phyloP scores from a whole-genome alignment of 2,113 vertebrate genomes.

The Calidris pygmaea region DNA sequence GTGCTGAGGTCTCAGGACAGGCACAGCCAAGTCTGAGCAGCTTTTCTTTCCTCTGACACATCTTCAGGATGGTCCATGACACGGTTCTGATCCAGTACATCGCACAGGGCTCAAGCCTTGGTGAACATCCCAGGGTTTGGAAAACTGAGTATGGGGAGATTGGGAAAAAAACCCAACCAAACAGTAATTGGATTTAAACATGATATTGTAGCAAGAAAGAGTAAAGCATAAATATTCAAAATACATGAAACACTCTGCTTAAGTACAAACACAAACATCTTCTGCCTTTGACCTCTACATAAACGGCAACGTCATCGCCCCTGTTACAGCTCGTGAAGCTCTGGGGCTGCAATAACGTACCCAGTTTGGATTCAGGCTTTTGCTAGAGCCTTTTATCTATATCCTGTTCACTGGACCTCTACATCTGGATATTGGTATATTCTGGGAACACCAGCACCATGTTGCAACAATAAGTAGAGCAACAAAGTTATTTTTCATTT shows the following conservation, averaged over 20 bases:
- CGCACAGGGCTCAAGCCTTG: background rate
- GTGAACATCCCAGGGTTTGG: accelerated
- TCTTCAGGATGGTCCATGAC: accelerated
- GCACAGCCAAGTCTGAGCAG: background rate
- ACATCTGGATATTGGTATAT: background rate
- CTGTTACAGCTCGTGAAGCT: background rate
- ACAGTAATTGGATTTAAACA: background rate
- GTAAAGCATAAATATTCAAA: background rate
- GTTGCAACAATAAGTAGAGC: background rate
- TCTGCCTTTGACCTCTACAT: background rate
- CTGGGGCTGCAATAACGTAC: background rate
- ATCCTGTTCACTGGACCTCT: background rate
- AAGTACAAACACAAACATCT: background rate
- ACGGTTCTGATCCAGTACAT: background rate
- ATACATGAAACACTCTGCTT: background rate
- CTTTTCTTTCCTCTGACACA: background rate
- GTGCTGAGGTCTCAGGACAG: background rate
- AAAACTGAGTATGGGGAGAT: background rate
- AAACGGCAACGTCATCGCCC: background rate
- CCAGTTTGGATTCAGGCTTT: background rate
- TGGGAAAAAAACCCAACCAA: accelerated
- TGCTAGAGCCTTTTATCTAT: background rate
- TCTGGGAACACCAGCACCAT: background rate
- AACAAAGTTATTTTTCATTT: background rate
- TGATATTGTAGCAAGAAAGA: background rate